These are phyloP conservation scores for Microchrysa polita DNA, from an alignment of 2,888 invertebrate species.

Conservation along the genomic window DNA sequence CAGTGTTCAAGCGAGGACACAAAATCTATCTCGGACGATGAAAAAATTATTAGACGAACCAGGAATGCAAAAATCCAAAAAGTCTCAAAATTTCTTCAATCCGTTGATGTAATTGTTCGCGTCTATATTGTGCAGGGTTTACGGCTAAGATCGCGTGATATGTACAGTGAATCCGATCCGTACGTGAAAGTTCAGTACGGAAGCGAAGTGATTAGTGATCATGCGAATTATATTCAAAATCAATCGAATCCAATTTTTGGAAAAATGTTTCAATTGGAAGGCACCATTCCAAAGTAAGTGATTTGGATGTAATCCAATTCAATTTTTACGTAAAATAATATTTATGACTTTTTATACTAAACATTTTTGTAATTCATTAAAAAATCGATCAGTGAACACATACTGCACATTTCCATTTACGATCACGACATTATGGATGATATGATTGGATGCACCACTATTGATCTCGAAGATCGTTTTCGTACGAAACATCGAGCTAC, in stretches of 20 bases:
- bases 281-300: conserved; percentile 57
- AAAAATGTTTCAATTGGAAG: conserved; percentile 67
- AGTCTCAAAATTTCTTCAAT: conserved; percentile 53
- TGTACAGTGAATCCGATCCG: conserved; percentile 78
- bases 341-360: no score
- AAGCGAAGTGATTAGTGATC: conserved; percentile 72
- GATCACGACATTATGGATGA: conserved; percentile 82
- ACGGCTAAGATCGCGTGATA: conserved; percentile 76
- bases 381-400: conserved; percentile 73
- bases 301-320: background rate
- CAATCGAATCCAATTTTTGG: conserved; percentile 87
- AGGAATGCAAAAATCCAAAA: conserved; percentile 42
- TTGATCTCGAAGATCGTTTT: conserved; percentile 89
- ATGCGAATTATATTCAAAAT: conserved; percentile 75
- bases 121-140: conserved; percentile 80
- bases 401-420: conserved; percentile 76
- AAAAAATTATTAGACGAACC: conserved; percentile 34
- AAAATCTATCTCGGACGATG: background rate
- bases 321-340: no score
- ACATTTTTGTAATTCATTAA: background rate
- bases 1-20: background rate
- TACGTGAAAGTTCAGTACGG: conserved; percentile 79
- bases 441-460: conserved; percentile 82
- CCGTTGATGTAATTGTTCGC: conserved; percentile 66
- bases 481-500: conserved; percentile 81